phyloP scores from a whole-genome alignment of 1,140 invertebrate genomes.

The Nymphalis io region DNA sequence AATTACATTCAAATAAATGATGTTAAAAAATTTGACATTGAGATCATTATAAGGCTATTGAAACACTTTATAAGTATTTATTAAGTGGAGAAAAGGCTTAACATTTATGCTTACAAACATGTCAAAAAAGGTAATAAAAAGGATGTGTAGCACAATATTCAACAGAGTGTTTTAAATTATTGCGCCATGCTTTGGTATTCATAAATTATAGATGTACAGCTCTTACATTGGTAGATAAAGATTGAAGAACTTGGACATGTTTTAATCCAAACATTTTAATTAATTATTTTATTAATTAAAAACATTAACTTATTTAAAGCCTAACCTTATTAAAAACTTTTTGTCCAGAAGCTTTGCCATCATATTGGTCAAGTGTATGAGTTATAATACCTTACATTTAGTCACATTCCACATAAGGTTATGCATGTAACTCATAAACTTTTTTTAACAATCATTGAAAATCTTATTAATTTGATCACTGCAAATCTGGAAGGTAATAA shows the following conservation, averaged over 20 bases:
- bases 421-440: background rate
- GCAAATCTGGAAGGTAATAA: background rate
- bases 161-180: background rate
- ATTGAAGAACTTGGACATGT: background rate
- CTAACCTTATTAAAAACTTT: background rate
- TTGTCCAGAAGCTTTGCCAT: background rate
- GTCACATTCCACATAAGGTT: background rate
- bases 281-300: background rate
- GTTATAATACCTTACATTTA: background rate
- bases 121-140: constrained; percentile 4
- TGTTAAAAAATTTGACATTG: constrained; percentile 1
- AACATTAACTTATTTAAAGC: constrained; percentile 3
- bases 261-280: background rate
- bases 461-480: constrained; percentile 5
- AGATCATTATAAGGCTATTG: constrained; percentile 10
- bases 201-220: background rate
- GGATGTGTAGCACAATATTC: background rate
- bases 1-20: constrained; percentile 16
- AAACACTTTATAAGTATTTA: background rate
- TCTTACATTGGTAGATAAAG: background rate
- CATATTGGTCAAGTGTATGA: background rate
- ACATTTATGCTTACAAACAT: background rate
- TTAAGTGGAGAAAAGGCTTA: background rate
- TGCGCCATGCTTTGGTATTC: constrained; percentile 9
- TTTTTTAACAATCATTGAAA: background rate